Evolutionary conservation across 2,113 vertebrate species (phyloP).

Genomic region (Coregonus clupeaformis): DNA sequence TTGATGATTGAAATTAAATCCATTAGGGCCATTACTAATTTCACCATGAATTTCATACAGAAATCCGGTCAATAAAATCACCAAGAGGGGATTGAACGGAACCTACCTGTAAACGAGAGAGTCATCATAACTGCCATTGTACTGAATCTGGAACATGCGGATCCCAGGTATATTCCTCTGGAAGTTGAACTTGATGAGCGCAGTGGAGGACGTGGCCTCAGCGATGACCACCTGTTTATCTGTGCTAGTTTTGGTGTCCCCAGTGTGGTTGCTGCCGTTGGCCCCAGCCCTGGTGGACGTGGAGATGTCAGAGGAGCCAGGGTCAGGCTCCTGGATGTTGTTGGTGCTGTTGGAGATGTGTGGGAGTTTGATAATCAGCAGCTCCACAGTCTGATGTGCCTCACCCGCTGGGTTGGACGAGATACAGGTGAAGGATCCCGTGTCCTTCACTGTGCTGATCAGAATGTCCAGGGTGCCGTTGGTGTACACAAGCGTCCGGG

Average conservation of each 20-base stretch:
- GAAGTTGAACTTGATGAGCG: slow-evolving; percentile 96
- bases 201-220: slow-evolving; percentile 92
- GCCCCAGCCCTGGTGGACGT: slow-evolving; percentile 92
- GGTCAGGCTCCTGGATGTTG: slow-evolving; percentile 94
- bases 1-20: too few species aligned
- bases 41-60: too few species aligned
- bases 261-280: slow-evolving; percentile 87
- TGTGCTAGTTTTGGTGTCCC: slow-evolving; percentile 85
- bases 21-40: too few species aligned
- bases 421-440: slow-evolving; percentile 94
- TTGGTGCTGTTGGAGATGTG: slow-evolving; percentile 97
- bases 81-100: too few species aligned
- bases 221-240: slow-evolving; percentile 93
- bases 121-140: slow-evolving; percentile 97
- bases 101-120: slow-evolving; percentile 96
- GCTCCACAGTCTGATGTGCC: slow-evolving; percentile 87
- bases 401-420: slow-evolving; percentile 97
- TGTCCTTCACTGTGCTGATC: slow-evolving; percentile 96
- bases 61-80: too few species aligned
- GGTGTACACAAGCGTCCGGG: slow-evolving; percentile 86
- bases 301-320: slow-evolving; percentile 95
- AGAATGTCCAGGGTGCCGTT: slow-evolving; percentile 96
- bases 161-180: slow-evolving; percentile 98
- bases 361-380: slow-evolving; percentile 95
- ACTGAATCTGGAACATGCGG: slow-evolving; percentile 99